Evolutionary conservation across 2,888 invertebrate genomes (phyloP).

Genomic region (Rosalia funebris): DNA sequence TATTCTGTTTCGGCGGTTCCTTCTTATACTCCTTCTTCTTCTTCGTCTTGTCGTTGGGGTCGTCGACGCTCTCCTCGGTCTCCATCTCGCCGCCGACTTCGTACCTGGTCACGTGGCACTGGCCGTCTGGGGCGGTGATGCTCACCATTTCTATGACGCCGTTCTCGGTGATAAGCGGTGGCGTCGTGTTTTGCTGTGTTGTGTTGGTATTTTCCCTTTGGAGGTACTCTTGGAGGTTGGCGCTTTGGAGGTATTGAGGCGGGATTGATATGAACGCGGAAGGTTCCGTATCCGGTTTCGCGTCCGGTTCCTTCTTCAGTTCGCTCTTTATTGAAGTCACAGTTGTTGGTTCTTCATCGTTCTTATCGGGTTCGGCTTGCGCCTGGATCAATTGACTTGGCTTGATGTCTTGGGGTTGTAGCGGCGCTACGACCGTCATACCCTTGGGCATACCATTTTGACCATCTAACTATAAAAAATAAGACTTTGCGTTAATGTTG

Average conservation of each 20-base stretch:
- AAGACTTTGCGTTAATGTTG: no score
- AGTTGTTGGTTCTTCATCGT: slow-evolving; percentile 63
- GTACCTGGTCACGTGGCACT: slow-evolving; percentile 58
- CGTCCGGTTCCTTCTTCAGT: slow-evolving; percentile 40
- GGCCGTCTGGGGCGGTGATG: slow-evolving; percentile 59
- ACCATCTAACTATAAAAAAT: slow-evolving; percentile 57
- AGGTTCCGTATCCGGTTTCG: slow-evolving; percentile 65
- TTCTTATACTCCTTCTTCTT: no score
- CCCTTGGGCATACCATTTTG: slow-evolving; percentile 70
- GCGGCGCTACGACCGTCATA: slow-evolving; percentile 74
- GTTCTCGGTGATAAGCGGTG: slow-evolving; percentile 66
- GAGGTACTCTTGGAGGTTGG: slow-evolving; percentile 67
- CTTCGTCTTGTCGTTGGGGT: no score
- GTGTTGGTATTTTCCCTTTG: slow-evolving; percentile 64
- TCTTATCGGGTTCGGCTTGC: slow-evolving; percentile 55
- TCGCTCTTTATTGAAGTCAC: slow-evolving; percentile 67
- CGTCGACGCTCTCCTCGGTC: no score
- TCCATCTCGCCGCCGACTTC: no score
- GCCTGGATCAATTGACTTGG: slow-evolving; percentile 70
- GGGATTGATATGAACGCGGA: slow-evolving; percentile 64
- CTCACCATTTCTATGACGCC: slow-evolving; percentile 65
- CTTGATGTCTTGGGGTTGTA: slow-evolving; percentile 78
- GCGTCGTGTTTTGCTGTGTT: slow-evolving; percentile 68
- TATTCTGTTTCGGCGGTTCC: no score
- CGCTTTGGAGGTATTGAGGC: slow-evolving; percentile 67